Conservation (phyloP, 2,113 vertebrate species). For the Hemiprocne comata region DNA sequence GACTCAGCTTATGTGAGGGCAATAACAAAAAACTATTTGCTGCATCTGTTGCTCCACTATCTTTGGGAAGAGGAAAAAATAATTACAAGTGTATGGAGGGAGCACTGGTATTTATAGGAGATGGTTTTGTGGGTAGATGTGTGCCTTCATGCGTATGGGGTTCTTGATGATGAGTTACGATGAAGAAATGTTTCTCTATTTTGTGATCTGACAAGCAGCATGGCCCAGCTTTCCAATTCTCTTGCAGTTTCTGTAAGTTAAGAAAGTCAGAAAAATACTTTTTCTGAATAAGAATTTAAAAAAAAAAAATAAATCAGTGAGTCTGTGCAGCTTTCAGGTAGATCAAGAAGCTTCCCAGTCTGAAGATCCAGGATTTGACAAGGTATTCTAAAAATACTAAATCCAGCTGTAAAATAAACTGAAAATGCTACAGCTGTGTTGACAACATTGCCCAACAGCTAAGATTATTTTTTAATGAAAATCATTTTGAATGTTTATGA, state of each 20-base stretch:
- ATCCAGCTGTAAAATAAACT: not conserved
- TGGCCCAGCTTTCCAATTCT: not conserved
- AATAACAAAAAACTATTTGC: not conserved
- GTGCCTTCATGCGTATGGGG: not conserved
- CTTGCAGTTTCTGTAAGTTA: not conserved
- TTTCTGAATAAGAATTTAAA: not conserved
- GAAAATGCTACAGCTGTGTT: not conserved
- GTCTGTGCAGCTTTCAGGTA: not conserved
- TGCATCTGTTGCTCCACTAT: not conserved
- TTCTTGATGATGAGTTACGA: not conserved
- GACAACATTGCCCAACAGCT: not conserved
- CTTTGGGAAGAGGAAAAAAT: not conserved
- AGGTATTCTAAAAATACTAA: not conserved
- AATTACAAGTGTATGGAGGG: not conserved
- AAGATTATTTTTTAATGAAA: not conserved
- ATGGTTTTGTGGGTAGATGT: not conserved
- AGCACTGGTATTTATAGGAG: not conserved
- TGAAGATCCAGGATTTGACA: not conserved
- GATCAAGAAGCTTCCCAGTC: not conserved
- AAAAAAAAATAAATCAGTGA: not conserved
- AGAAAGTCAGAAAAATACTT: not conserved
- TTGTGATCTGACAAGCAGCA: not conserved
- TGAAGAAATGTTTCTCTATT: not conserved
- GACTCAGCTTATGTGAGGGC: not conserved
- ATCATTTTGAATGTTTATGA: not conserved